These are phyloP conservation scores for Sebastes vulpes DNA, from an alignment of 2,797 vertebrate genomes.

Conservation along the genomic window DNA sequence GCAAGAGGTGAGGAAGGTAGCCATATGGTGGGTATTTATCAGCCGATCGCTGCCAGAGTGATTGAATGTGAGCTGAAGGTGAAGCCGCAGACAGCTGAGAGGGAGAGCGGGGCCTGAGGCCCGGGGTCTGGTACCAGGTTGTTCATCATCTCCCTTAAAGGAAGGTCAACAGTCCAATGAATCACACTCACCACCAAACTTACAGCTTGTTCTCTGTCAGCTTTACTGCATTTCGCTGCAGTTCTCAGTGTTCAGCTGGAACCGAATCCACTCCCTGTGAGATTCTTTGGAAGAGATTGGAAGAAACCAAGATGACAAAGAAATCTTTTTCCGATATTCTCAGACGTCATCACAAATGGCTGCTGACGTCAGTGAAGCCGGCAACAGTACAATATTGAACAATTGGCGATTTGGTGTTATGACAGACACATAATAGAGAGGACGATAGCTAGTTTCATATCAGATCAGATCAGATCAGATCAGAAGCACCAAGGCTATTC, in stretches of 20 bases:
- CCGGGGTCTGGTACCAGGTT: conserved; percentile 71
- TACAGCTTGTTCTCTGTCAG: conserved; percentile 79
- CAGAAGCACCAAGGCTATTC: background rate
- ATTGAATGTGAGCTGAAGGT: conserved; percentile 86
- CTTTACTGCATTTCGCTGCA: conserved; percentile 68
- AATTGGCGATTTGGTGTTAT: background rate
- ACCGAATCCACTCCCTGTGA: conserved; percentile 51
- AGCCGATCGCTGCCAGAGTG: conserved; percentile 72
- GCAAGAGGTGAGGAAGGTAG: conserved; percentile 76
- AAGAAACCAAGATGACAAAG: conserved; percentile 12
- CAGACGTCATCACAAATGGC: background rate
- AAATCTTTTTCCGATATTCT: conserved; percentile 20
- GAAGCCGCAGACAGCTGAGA: conserved; percentile 78
- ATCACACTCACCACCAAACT: conserved; percentile 77
- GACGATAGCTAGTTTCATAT: background rate
- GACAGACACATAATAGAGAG: background rate
- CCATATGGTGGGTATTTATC: conserved; percentile 83
- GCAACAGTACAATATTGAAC: background rate
- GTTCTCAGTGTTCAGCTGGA: conserved; percentile 44
- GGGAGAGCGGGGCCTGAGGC: conserved; percentile 63
- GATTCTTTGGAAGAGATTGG: conserved; percentile 13
- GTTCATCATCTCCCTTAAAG: conserved; percentile 84
- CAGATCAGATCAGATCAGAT: background rate
- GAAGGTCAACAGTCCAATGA: conserved; percentile 84
- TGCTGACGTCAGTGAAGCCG: conserved; percentile 17